These are phyloP conservation scores for Accipiter cooperii DNA, from an alignment of 2,113 vertebrate genomes.

Conservation along the genomic window DNA sequence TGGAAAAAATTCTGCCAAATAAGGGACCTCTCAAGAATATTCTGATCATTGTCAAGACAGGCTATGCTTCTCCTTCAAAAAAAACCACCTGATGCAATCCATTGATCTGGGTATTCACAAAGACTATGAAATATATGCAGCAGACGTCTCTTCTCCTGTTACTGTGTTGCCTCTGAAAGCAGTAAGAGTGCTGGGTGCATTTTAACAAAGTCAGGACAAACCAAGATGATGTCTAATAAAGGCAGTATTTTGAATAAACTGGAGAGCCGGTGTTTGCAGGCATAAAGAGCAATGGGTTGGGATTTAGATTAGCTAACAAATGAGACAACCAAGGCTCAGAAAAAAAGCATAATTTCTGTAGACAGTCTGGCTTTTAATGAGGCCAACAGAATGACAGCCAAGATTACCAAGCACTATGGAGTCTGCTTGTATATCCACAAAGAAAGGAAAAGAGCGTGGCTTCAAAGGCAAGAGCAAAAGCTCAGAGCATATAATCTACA, in stretches of 20 bases:
- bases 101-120: neutral
- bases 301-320: neutral
- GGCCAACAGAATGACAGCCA: neutral
- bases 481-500: neutral
- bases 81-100: neutral
- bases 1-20: neutral
- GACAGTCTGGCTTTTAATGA: neutral
- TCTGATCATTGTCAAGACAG: neutral
- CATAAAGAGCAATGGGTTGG: neutral
- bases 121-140: neutral
- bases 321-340: neutral
- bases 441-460: neutral
- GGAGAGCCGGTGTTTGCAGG: neutral
- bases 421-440: neutral
- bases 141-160: neutral
- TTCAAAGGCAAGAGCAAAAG: neutral
- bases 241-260: neutral
- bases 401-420: neutral
- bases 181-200: neutral
- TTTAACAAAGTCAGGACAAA: neutral
- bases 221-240: neutral
- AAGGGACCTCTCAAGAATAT: neutral
- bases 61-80: neutral
- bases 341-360: neutral
- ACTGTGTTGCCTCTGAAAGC: neutral